Percentiles rank a stretch among this genome's conserved stretches.
phyloP scores from a whole-genome alignment of 2,113 vertebrate genomes.

The Ammospiza caudacuta region DNA sequence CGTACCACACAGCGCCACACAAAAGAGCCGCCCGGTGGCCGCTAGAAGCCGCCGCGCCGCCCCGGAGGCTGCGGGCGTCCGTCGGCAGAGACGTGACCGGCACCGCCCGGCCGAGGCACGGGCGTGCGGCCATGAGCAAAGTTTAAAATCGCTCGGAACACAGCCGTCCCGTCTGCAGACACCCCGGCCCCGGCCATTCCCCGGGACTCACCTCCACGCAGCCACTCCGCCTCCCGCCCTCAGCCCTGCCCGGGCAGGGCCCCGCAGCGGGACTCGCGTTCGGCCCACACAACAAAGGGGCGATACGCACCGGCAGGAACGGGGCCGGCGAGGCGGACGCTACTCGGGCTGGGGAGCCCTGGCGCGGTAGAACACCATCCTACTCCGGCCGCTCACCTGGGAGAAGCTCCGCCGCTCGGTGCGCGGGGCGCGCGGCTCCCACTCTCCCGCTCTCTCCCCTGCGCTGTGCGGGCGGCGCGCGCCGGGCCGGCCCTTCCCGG shows the following conservation, averaged over 20 bases:
- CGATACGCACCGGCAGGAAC: not conserved
- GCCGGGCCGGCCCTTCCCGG: not conserved
- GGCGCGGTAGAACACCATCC: not conserved
- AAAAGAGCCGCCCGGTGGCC: not conserved
- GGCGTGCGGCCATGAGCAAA: not conserved
- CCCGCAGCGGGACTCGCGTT: not conserved
- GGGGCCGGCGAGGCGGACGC: not conserved
- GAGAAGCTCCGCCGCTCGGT: not conserved
- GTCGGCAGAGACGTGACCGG: not conserved
- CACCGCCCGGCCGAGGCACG: not conserved
- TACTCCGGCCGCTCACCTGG: not conserved
- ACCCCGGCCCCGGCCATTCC: not conserved
- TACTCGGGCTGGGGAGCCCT: not conserved
- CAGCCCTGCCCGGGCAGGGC: not conserved
- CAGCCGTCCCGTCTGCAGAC: not conserved
- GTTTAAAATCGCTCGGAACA: not conserved
- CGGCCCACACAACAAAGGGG: constrained; percentile 2
- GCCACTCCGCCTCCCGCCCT: not conserved
- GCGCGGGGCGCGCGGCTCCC: not conserved
- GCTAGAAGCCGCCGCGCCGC: not conserved
- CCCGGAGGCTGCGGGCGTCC: not conserved
- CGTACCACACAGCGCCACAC: constrained; percentile 47
- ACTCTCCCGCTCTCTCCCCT: not conserved
- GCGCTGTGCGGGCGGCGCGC: not conserved
- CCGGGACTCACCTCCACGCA: not conserved